phyloP scores from a whole-genome alignment of 2,888 invertebrate genomes.

The Drosophila anceps region DNA sequence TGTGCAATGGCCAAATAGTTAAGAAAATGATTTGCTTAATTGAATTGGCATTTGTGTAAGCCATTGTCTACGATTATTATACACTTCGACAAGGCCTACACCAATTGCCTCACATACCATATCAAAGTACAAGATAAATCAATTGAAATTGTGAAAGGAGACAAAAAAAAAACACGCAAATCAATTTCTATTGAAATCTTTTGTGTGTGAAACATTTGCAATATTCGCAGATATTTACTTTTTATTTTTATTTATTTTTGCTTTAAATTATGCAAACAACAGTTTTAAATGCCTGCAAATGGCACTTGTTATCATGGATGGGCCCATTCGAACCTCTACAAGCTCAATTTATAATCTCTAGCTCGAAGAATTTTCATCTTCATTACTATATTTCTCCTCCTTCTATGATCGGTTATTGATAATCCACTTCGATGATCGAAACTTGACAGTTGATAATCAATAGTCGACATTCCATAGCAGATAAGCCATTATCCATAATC shows the following conservation, averaged over 20 bases:
- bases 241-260: background rate
- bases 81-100: background rate
- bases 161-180: background rate
- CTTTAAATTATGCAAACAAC: background rate
- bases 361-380: background rate
- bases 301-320: background rate
- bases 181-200: background rate
- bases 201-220: background rate
- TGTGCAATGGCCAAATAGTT: constrained; percentile 25
- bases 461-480: too few species aligned
- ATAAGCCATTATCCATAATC: too few species aligned
- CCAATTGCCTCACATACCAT: constrained; percentile 4
- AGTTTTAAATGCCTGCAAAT: background rate
- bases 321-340: background rate
- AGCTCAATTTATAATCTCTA: background rate
- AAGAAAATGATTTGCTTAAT: constrained; percentile 50
- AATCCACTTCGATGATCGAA: too few species aligned
- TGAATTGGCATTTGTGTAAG: constrained; percentile 37
- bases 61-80: constrained; percentile 3
- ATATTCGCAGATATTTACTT: background rate
- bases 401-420: background rate
- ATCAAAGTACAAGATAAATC: constrained; percentile 9
- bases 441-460: too few species aligned
- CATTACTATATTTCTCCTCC: background rate
- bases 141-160: background rate